A percentile compares a stretch with the other conserved stretches of the same genome.
These are phyloP conservation scores for Serilophus lunatus DNA, from an alignment of 2,113 vertebrate species.

Conservation along the genomic window DNA sequence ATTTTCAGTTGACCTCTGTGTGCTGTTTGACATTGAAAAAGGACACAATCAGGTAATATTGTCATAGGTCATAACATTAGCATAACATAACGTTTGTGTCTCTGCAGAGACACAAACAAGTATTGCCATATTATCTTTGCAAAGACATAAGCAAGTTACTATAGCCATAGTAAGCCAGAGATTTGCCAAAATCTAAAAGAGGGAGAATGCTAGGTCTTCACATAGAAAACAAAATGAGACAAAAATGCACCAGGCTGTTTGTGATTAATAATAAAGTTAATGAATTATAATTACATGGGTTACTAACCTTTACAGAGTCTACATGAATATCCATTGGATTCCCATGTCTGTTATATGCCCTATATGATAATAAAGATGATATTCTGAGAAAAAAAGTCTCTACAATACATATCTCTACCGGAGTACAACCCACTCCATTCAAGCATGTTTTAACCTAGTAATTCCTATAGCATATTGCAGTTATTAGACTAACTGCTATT, in stretches of 20 bases:
- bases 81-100: too few species aligned
- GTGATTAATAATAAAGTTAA: background rate
- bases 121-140: background rate
- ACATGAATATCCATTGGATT: background rate
- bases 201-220: background rate
- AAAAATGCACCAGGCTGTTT: background rate
- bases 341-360: background rate
- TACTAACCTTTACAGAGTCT: background rate
- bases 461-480: slow-evolving; percentile 16
- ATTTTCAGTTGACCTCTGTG: background rate
- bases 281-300: background rate
- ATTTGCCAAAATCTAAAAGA: background rate
- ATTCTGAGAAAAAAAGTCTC: background rate
- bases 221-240: background rate
- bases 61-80: background rate
- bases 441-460: slow-evolving; percentile 7
- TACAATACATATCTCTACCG: background rate
- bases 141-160: background rate
- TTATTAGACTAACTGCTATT: slow-evolving; percentile 31
- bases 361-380: background rate
- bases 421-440: background rate
- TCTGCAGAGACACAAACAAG: background rate
- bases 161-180: background rate
- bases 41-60: background rate
- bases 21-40: background rate